Evolutionary conservation across 2,113 vertebrate genomes (phyloP).

Genomic region (Brachyhypopomus gauderio): DNA sequence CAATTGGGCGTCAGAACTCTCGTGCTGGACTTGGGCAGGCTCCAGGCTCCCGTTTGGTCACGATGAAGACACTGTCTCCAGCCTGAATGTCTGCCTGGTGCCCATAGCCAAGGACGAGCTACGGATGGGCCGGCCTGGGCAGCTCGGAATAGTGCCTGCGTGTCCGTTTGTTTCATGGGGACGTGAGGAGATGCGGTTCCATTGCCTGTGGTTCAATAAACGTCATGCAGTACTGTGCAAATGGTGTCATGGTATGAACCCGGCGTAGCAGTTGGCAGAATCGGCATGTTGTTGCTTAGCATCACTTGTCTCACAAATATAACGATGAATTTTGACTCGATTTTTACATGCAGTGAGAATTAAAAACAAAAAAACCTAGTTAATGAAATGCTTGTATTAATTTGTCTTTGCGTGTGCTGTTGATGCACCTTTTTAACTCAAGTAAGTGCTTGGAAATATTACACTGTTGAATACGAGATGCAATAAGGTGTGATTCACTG

Average conservation of each 20-base stretch:
- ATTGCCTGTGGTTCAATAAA: conserved; percentile 58
- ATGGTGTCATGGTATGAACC: conserved; percentile 44
- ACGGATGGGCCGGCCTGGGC: conserved; percentile 49
- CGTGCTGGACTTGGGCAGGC: conserved; percentile 69
- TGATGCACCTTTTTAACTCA: too few relatives aligned
- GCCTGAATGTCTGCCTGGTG: conserved; percentile 50
- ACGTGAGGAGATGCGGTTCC: conserved; percentile 31
- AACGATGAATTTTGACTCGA: neutral
- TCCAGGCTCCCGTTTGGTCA: conserved; percentile 45
- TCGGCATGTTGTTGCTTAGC: neutral
- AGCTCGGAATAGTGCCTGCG: conserved; percentile 38
- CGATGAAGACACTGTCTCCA: conserved; percentile 27
- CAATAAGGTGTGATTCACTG: neutral
- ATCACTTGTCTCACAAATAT: neutral
- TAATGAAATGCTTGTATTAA: neutral
- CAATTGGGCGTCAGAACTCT: conserved; percentile 50
- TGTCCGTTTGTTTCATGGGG: conserved; percentile 48
- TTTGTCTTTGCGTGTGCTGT: too few relatives aligned
- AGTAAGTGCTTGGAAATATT: too few relatives aligned
- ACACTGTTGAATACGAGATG: neutral
- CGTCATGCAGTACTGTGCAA: conserved; percentile 50
- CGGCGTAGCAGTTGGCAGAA: neutral
- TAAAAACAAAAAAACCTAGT: neutral
- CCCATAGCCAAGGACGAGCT: conserved; percentile 39
- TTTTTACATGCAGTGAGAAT: neutral